Evolutionary conservation across 2,888 invertebrate species (phyloP), one percentile per base, ranked within the genome.

Genomic region (Saturnia pavonia): DNA sequence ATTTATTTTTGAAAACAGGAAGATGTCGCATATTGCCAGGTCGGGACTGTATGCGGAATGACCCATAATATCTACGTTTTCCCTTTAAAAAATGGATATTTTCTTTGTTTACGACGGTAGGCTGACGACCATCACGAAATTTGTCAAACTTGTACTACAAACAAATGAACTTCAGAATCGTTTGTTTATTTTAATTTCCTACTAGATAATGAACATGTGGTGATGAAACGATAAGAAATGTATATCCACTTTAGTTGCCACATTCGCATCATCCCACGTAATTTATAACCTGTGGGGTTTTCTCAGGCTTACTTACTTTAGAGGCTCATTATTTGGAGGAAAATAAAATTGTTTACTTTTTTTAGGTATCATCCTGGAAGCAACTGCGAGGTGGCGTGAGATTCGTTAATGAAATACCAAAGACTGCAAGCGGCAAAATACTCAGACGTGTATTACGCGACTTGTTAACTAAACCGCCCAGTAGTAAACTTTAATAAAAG

Each of bases 361-460:
- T 76, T 45, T 77, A 91, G 90, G 87, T 91, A 68, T 96, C 97
- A 0, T 94, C 95, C 14, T 96, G 96, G 83, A 97, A 97, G 86
- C 94, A 94, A 79, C 88, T 97, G 48, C 94, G 96, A 71, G 97
- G 96, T 11, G 96, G 97, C 19, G 95, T 97, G 22, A 88, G 91
- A 77, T 97, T 97, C 85, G 82, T 97, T 40, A 34, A 65, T n/a
- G 94, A 94, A 74, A 96, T 97, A 82, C 97, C 97, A 48, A 97
- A 96, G 88, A 96, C 95, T 77, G 90, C 95, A 0, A 96, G 96
- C 75, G 97, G 97, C 16, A 97, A 97, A 91, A 97, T 97, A 80
- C 88, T 97, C 54, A 91, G 97, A 72, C 93, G 96, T 75, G 80
- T 91, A 75, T 85, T 96, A 67, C 90, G 91, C 16, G 80, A 85